Base-by-base conservation (phyloP, 2,113 vertebrate genomes). In the Merops nubicus region DNA sequence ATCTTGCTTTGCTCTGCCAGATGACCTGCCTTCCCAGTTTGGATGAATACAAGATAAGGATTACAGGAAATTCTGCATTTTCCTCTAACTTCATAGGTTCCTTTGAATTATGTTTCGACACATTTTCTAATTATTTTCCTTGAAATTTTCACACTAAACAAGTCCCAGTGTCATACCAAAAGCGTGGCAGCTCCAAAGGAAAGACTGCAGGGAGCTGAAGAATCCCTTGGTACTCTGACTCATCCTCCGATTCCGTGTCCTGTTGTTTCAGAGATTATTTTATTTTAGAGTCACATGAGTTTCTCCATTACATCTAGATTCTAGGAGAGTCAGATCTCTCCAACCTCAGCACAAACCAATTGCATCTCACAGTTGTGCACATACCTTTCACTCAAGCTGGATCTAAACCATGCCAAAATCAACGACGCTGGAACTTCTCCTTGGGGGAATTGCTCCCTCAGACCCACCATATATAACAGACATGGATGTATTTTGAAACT, bases 121-220 rank as follows among this genome's bases (percentile, higher is more conserved):
- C 59, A 68, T 81, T 89, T 94, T 93, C 68, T 86, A 87, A 81
- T 51, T 3, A 95, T 89, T 90, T 93, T 34, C 40, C 33, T 67
- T 36, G 54, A 91, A 89, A 26, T 54, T 50, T 94, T 91, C 74
- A 63, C 23, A 57, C 47, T 65, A 89, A 93, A 72, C 22, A 84
- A 57, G 38, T 81, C 77, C 42, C 68, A 76, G 31, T 34, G 45
- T 34, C 59, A 11, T 68, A 85, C 31, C 63, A 91, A 80, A 77
- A 91, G 28, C 8, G 42, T 22, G 12, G 15, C 12, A 22, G 26
- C 90, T 65, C 45, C 72, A 90, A 63, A 95, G 81, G 48, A 70
- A 88, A 85, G 67, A 78, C 20, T 11, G 23, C 22, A 78, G 29
- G 64, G 43, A 96, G 54, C 21, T 73, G 48, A 83, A 62, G 23